phyloP scores from a whole-genome alignment of 2,113 vertebrate species.

The Paramisgurnus dabryanus region DNA sequence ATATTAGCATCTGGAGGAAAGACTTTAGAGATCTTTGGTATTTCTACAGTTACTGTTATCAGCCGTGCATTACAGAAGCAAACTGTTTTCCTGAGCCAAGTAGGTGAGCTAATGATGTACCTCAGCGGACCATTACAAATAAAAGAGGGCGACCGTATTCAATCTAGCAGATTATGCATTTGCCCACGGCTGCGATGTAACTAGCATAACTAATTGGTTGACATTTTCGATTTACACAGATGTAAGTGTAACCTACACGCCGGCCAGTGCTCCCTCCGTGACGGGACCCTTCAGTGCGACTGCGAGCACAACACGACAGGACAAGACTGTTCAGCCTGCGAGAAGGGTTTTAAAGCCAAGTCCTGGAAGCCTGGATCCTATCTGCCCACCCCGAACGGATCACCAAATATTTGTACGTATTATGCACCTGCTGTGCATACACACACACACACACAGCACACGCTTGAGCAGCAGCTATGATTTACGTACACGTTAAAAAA shows the following conservation, averaged over 20 bases:
- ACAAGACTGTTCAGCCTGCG: slow-evolving; percentile 89
- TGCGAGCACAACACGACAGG: slow-evolving; percentile 94
- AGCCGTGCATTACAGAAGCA: background rate
- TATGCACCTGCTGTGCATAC: slow-evolving; percentile 15
- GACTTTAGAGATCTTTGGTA: background rate
- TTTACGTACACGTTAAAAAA: background rate
- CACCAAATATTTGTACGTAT: slow-evolving; percentile 87
- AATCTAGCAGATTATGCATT: slow-evolving; percentile 16
- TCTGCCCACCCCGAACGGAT: slow-evolving; percentile 85
- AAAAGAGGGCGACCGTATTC: slow-evolving; percentile 26
- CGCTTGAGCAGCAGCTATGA: background rate
- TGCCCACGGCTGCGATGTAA: slow-evolving; percentile 40
- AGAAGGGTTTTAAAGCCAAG: slow-evolving; percentile 80
- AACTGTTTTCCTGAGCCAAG: slow-evolving; percentile 30
- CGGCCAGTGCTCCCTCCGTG: slow-evolving; percentile 79
- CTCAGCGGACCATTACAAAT: slow-evolving; percentile 36
- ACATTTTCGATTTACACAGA: slow-evolving; percentile 65
- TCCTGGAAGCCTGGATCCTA: slow-evolving; percentile 91
- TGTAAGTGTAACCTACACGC: slow-evolving; percentile 95
- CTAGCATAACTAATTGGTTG: slow-evolving; percentile 44
- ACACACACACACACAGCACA: background rate
- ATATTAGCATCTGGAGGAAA: no score
- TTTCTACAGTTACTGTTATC: slow-evolving; percentile 18
- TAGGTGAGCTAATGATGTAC: slow-evolving; percentile 49
- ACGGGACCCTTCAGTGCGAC: slow-evolving; percentile 85